Conservation (phyloP, 2,113 vertebrate species). For the Anser cygnoides region DNA sequence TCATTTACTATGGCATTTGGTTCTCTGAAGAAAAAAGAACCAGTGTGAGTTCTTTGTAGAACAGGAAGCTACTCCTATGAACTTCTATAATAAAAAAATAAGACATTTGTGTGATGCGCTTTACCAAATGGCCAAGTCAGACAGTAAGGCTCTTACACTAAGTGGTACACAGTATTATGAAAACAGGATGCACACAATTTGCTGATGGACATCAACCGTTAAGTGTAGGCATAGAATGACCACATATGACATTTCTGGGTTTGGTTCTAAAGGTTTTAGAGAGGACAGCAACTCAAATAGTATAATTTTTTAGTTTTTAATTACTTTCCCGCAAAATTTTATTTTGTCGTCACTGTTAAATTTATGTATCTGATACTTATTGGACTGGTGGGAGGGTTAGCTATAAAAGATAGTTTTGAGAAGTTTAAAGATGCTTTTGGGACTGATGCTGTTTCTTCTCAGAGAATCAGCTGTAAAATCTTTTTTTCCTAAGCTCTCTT, state of each 20-base stretch:
- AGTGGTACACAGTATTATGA: neutral
- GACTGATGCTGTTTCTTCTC: neutral
- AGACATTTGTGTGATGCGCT: neutral
- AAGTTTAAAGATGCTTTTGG: neutral
- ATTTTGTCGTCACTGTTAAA: neutral
- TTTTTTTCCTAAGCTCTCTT: neutral
- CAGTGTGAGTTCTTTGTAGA: neutral
- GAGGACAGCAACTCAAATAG: neutral
- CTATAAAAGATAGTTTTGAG: accelerated
- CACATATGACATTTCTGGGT: neutral
- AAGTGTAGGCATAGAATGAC: neutral
- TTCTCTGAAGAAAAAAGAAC: neutral
- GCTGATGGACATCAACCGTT: neutral
- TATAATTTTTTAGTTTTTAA: neutral
- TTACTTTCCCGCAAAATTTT: neutral
- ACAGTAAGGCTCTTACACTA: neutral
- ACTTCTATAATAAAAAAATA: neutral
- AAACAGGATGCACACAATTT: neutral
- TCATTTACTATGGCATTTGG: neutral
- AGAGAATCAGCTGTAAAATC: neutral
- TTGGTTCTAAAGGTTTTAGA: neutral
- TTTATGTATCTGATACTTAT: neutral
- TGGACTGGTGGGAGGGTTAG: neutral
- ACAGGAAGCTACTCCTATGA: neutral
- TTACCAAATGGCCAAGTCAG: neutral